Evolutionary conservation across 92 coral and sea anemone species (phyloP).

Genomic region (Phenganax stokvisi): DNA sequence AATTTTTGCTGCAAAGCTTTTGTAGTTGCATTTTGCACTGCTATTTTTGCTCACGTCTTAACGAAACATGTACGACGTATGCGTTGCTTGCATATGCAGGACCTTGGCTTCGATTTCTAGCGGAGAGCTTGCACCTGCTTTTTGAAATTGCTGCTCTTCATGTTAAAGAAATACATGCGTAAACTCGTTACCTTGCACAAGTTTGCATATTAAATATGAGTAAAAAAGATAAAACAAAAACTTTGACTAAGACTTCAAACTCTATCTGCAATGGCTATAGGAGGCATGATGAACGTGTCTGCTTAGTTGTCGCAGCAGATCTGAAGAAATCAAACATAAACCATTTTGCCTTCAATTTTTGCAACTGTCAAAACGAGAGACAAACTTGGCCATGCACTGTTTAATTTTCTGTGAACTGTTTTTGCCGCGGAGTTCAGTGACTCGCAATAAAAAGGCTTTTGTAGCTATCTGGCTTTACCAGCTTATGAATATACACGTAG

Average conservation of each 20-base stretch:
- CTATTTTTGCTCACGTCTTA: background rate
- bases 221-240: too few relatives aligned
- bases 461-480: background rate
- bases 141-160: too few relatives aligned
- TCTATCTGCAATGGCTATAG: too few relatives aligned
- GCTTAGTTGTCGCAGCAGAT: too few relatives aligned
- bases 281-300: too few relatives aligned
- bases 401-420: background rate
- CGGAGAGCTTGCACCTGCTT: too few relatives aligned
- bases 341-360: background rate
- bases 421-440: background rate
- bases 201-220: too few relatives aligned
- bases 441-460: background rate
- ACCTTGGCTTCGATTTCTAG: too few relatives aligned
- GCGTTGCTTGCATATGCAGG: too few relatives aligned
- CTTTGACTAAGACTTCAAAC: too few relatives aligned
- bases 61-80: background rate
- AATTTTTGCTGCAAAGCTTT: background rate
- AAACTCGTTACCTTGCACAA: too few relatives aligned
- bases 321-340: background rate
- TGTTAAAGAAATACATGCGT: too few relatives aligned
- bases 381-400: background rate
- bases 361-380: background rate
- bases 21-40: background rate
- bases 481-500: background rate